These are phyloP conservation scores for Andrena flavipes DNA, from an alignment of 2,888 invertebrate species.

Conservation along the genomic window DNA sequence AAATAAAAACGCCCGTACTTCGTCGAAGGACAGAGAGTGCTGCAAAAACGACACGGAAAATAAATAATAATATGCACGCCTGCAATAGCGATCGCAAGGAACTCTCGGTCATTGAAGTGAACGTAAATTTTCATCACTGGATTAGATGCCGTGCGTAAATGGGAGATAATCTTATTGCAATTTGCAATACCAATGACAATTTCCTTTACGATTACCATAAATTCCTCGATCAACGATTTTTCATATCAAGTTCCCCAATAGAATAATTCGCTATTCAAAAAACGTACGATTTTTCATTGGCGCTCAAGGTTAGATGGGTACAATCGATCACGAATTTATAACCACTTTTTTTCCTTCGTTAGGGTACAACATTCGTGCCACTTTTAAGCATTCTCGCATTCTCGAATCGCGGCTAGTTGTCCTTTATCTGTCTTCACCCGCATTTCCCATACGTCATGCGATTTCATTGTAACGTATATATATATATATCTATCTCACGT, in stretches of 20 bases:
- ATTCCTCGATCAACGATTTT: too few relatives aligned
- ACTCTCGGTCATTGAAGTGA: background rate
- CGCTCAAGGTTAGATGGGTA: background rate
- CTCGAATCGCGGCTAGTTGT: conserved; percentile 9
- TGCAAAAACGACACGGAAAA: background rate
- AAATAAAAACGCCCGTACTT: background rate
- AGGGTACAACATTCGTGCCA: background rate
- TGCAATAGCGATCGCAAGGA: background rate
- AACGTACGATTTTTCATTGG: background rate
- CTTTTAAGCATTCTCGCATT: too few relatives aligned
- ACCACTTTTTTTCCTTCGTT: background rate
- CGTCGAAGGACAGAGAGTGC: background rate
- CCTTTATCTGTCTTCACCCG: conserved; percentile 29
- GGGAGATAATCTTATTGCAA: background rate
- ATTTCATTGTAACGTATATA: conserved; percentile 40
- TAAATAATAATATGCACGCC: background rate
- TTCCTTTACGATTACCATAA: background rate
- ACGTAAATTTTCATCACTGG: background rate
- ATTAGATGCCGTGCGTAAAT: background rate
- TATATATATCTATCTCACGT: conserved; percentile 45
- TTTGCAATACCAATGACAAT: background rate
- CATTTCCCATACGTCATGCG: conserved; percentile 10
- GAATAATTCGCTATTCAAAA: background rate
- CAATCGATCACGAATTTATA: background rate
- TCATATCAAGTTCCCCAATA: too few relatives aligned